Base-by-base conservation (phyloP, 2,888 invertebrate genomes). In the Aphidoletes aphidimyza region DNA sequence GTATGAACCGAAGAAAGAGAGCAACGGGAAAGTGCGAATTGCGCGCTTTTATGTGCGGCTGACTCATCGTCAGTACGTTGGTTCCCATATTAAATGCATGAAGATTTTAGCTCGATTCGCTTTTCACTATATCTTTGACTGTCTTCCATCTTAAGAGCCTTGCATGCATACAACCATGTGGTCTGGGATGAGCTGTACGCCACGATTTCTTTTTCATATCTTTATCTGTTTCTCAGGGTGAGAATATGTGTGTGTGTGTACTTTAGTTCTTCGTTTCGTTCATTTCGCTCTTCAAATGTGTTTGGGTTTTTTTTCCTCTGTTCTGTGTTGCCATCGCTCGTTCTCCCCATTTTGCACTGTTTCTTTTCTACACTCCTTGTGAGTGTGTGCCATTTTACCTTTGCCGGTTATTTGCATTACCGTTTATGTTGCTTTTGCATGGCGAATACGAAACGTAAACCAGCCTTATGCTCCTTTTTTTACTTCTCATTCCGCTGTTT, bases 371-470 rank as follows among this genome's bases (percentile, higher is more conserved):
- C n/a, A n/a, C n/a, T n/a, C n/a, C n/a, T n/a, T n/a, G n/a, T n/a
- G n/a, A n/a, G n/a, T n/a, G n/a, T n/a, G n/a, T 54, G 54, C 54
- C 36, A 78, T 81, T 37, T 81, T 81, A 81, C 37, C 37, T 37
- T 81, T 22, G 37, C 37, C 81, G 36, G 81, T 37, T 37, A 81
- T 81, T 81, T 37, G 81, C 81, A 81, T 81, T 37, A 81, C 30
- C 37, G 81, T 37, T 81, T 37, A 34, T 69, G 11, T 0, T n/a
- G 1, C 17, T 78, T 81, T 81, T n/a, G 81, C 37, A 54, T 54
- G 54, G 54, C 3, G 22, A 54, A 54, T 81, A 2, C n/a, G 37
- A 37, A 37, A 37, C n/a, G 81, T 81, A 37, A 81, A 81, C n/a
- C 81, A 81, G 36, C 37, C 69, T 30, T 81, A 37, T n/a, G 37